Evolutionary conservation across 2,888 invertebrate species (phyloP).

Genomic region (Alcis repandata): DNA sequence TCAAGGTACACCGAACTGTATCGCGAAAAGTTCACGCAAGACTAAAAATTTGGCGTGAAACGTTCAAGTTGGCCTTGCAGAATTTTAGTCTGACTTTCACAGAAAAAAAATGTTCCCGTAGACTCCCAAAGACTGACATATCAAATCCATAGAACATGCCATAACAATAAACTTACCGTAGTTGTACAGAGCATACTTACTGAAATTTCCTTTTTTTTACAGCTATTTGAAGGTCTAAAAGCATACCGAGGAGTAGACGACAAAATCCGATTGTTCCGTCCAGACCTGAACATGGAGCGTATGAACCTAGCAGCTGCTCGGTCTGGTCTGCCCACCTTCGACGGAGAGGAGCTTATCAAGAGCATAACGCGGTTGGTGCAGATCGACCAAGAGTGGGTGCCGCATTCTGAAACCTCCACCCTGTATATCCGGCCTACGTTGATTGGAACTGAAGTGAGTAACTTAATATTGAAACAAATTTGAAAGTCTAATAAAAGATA

Average conservation of each 20-base stretch:
- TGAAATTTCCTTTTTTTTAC: constrained; percentile 54
- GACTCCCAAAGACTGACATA: too few relatives aligned
- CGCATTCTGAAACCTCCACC: constrained; percentile 95
- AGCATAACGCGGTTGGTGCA: constrained; percentile 94
- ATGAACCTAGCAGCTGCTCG: constrained; percentile 95
- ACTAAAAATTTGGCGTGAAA: too few relatives aligned
- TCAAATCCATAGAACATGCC: too few relatives aligned
- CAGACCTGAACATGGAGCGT: constrained; percentile 97
- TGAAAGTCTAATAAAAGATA: background rate
- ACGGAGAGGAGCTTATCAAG: constrained; percentile 93
- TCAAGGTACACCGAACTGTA: too few relatives aligned
- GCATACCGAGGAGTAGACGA: constrained; percentile 97
- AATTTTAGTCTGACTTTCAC: too few relatives aligned
- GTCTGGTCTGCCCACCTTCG: constrained; percentile 95
- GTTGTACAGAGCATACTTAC: background rate
- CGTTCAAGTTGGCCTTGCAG: too few relatives aligned
- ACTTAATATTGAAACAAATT: background rate
- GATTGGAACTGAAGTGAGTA: constrained; percentile 98
- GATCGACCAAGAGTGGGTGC: constrained; percentile 99
- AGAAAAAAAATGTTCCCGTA: too few relatives aligned
- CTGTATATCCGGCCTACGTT: constrained; percentile 98
- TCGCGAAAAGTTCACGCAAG: too few relatives aligned
- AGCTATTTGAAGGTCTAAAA: constrained; percentile 99
- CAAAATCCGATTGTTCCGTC: constrained; percentile 97
- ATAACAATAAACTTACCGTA: too few relatives aligned